phyloP scores from a whole-genome alignment of 2,888 invertebrate species.

The Sisyra terminalis region DNA sequence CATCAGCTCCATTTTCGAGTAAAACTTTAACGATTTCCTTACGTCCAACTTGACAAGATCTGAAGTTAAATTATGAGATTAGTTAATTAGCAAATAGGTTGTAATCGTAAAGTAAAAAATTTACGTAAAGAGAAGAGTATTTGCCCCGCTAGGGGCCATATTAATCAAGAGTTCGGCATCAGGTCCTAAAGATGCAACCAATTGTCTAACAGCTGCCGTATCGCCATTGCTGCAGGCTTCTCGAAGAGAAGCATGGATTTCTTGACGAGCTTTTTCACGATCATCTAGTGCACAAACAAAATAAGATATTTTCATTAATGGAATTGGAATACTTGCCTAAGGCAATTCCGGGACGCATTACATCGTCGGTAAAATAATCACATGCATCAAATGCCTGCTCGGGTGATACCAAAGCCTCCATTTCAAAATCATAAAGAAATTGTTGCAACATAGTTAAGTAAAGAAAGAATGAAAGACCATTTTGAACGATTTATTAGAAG shows the following conservation, averaged over 20 bases:
- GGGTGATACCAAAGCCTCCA: conserved; percentile 19
- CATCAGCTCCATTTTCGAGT: conserved; percentile 71
- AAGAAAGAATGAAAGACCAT: too few relatives aligned
- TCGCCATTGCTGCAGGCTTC: conserved; percentile 59
- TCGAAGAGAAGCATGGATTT: conserved; percentile 58
- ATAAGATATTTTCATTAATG: too few relatives aligned
- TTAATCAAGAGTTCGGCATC: conserved; percentile 65
- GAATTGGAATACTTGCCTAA: conserved; percentile 29
- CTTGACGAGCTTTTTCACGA: conserved; percentile 53
- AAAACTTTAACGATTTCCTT: conserved; percentile 60
- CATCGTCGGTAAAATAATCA: conserved; percentile 54
- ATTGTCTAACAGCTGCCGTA: conserved; percentile 40
- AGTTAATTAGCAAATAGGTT: too few relatives aligned
- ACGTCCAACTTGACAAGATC: conserved; percentile 76
- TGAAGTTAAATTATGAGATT: conserved; percentile 20
- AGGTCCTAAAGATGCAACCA: conserved; percentile 44
- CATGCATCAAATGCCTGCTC: conserved; percentile 52
- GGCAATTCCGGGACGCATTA: conserved; percentile 34
- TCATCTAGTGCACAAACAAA: too few relatives aligned
- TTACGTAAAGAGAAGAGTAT: conserved; percentile 74
- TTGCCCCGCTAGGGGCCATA: conserved; percentile 74
- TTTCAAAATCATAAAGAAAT: conserved; percentile 4
- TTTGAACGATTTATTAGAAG: too few relatives aligned
- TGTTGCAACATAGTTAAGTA: conserved; percentile 6
- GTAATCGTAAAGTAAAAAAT: too few relatives aligned